Evolutionary conservation across 2,888 invertebrate genomes (phyloP), one percentile per base, ranked within the genome.

Genomic region (Habroteleia sp.): DNA sequence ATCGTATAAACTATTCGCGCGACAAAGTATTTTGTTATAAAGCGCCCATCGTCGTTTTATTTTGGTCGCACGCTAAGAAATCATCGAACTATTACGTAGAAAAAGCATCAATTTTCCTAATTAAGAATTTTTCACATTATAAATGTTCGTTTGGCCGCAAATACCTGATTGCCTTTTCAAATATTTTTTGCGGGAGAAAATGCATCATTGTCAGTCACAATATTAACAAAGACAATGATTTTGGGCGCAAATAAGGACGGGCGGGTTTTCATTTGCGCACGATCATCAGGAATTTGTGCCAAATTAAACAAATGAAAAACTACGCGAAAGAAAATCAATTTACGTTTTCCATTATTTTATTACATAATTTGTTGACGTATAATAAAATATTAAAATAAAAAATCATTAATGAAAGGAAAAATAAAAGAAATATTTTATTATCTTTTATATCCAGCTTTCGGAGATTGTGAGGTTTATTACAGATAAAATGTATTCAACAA

Each of bases 151-250:
- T 48, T 60, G 48, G 58, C 42, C 63, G 44, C 52, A 54, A 65
- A 44, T 16, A 33, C 39, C 54, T 46, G 46, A 46, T 66, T 33
- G 23, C 23, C n/a, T 52, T 50, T 23, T 13, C 17, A 5, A 17
- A 4, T 33, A 25, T 35, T 58, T 10, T 31, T 42, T 16, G 31
- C 48, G n/a, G 29, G 25, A 4, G 17, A 41, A 66, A 68, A 68
- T 68, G 66, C 66, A 58, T 68, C 41, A 65, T 44, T 31, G 41
- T 68, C 56, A 68, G 66, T 56, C 66, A 41, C 31, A 41, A 48
- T 44, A 48, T n/a, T 27, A 29, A 25, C 41, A 35, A 50, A 50
- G 41, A 50, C 46, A 37, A 58, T 56, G 14, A n/a, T 41, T 54
- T n/a, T 29, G 35, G 52, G 17, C 31, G 27, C n/a, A 31, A 60